Evolutionary conservation across 2,113 vertebrate species (phyloP).

Genomic region (Nothocercus julius): DNA sequence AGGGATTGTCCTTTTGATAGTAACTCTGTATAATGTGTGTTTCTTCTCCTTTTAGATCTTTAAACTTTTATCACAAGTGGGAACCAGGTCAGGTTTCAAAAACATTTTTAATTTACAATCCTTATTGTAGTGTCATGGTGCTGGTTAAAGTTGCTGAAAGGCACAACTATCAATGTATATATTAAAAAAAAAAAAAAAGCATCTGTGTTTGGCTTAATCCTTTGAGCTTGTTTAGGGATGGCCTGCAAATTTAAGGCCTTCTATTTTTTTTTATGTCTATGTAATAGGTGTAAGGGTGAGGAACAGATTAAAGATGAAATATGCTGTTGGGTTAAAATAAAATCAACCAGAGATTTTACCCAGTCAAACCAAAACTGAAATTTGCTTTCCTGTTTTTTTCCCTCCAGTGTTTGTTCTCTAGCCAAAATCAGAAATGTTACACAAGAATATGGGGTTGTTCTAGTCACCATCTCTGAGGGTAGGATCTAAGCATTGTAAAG

Average conservation of each 20-base stretch:
- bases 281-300: neutral
- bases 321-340: constrained; percentile 11
- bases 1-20: constrained; percentile 36
- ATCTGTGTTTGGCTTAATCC: neutral
- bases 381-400: neutral
- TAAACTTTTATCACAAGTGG: neutral
- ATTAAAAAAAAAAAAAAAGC: neutral
- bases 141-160: constrained; percentile 21
- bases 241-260: neutral
- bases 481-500: neutral
- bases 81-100: neutral
- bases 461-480: neutral
- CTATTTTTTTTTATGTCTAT: neutral
- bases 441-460: neutral
- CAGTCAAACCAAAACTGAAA: constrained; percentile 3
- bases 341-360: constrained; percentile 23
- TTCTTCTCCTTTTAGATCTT: constrained; percentile 31
- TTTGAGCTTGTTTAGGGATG: constrained; percentile 3
- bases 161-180: neutral
- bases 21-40: neutral
- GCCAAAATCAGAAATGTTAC: neutral
- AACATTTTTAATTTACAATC: constrained; percentile 22
- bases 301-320: constrained; percentile 5
- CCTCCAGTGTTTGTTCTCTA: neutral
- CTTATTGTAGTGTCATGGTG: neutral